Evolutionary conservation across 2,888 invertebrate species (phyloP).

Genomic region (Folsomia candida): DNA sequence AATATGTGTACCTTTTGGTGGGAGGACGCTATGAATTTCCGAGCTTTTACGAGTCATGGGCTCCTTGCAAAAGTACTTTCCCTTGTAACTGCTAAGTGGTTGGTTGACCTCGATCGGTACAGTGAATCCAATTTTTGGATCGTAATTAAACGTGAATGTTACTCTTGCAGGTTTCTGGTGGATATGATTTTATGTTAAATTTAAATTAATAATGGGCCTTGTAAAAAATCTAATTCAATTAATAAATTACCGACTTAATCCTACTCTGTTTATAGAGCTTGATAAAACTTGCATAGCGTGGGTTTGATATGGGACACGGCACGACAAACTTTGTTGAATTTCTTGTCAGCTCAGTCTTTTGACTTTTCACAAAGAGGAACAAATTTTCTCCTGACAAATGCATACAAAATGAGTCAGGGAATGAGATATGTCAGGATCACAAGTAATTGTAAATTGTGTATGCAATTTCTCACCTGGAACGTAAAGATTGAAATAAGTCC

Average conservation of each 20-base stretch:
- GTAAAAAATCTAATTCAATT: neutral
- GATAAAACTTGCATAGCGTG: conserved; percentile 22
- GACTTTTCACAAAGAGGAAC: conserved; percentile 28
- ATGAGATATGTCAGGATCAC: too few species aligned
- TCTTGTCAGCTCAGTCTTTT: conserved; percentile 15
- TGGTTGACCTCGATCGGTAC: neutral
- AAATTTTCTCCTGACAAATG: conserved; percentile 27
- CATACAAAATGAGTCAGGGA: too few species aligned
- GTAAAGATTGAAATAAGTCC: conserved; percentile 24
- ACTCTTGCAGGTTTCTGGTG: too few species aligned
- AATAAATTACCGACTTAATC: neutral
- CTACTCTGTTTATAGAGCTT: conserved; percentile 24
- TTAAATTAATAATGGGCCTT: too few species aligned
- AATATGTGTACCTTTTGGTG: conserved; percentile 36
- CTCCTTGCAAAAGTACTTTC: conserved; percentile 35
- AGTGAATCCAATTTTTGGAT: conserved; percentile 17
- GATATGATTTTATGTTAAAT: too few species aligned
- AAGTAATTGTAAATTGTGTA: too few species aligned
- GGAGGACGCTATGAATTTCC: conserved; percentile 18
- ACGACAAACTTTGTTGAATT: conserved; percentile 26
- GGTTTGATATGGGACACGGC: conserved; percentile 37
- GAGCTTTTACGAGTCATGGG: conserved; percentile 18
- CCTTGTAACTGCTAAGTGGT: neutral
- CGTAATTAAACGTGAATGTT: too few species aligned
- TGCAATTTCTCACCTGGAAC: conserved; percentile 28